Evolutionary conservation across 92 coral and sea anemone species (phyloP).

Genomic region (Epizoanthus illoricatus): DNA sequence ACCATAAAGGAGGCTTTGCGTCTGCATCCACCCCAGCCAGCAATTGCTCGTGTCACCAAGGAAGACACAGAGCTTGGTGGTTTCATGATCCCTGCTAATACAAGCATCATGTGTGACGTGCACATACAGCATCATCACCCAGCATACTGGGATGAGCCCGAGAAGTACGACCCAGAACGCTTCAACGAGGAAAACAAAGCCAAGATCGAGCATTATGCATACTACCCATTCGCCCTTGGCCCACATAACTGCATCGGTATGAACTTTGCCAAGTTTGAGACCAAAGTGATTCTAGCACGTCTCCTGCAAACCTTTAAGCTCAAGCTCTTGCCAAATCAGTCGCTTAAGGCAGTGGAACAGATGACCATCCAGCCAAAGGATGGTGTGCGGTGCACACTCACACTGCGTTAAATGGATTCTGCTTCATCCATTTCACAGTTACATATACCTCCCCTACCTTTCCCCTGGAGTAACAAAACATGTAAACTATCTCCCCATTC

Average conservation of each 20-base stretch:
- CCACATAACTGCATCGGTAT: constrained; percentile 85
- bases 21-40: constrained; percentile 91
- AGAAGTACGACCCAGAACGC: constrained; percentile 85
- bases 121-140: constrained; percentile 80
- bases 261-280: constrained; percentile 74
- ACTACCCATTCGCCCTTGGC: constrained; percentile 83
- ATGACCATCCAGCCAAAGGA: constrained; percentile 70
- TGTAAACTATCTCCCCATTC: too few species aligned
- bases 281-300: constrained; percentile 73
- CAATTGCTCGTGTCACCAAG: constrained; percentile 70
- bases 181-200: constrained; percentile 65
- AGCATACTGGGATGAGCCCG: constrained; percentile 91
- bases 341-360: constrained; percentile 71
- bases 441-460: too few species aligned
- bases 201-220: constrained; percentile 71
- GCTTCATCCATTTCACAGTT: neutral
- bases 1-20: constrained; percentile 85
- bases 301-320: constrained; percentile 70
- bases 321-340: constrained; percentile 67
- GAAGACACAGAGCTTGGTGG: constrained; percentile 73
- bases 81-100: constrained; percentile 73
- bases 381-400: constrained; percentile 68
- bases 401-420: constrained; percentile 26
- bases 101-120: constrained; percentile 77
- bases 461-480: too few species aligned